Percentiles rank a stretch among this genome's conserved stretches.
These are phyloP conservation scores for Bombyx mori DNA, from an alignment of 1,140 invertebrate genomes.

Conservation along the genomic window ASM3026992v2 NC_085125.1:13012001-13012500, in stretches of 20 bases:
- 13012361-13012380: not conserved
- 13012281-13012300: conserved; percentile 16
- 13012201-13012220: conserved; percentile 17
- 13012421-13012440: no score
- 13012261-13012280: conserved; percentile 8
- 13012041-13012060: no score
- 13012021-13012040: no score
- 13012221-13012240: conserved; percentile 4
- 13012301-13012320: conserved; percentile 12
- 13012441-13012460: no score
- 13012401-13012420: no score
- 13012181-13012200: conserved; percentile 20
- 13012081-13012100: conserved; percentile 40
- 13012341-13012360: not conserved
- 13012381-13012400: no score
- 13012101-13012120: conserved; percentile 17
- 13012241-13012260: not conserved
- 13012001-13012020: no score
- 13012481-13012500: no score
- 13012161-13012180: conserved; percentile 11
- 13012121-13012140: conserved; percentile 13
- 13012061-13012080: conserved; percentile 2
- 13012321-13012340: not conserved
- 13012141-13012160: not conserved
- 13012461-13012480: no score